Evolutionary conservation across 1,140 invertebrate species (phyloP).

Genomic region (Leptinotarsa defecta): DNA sequence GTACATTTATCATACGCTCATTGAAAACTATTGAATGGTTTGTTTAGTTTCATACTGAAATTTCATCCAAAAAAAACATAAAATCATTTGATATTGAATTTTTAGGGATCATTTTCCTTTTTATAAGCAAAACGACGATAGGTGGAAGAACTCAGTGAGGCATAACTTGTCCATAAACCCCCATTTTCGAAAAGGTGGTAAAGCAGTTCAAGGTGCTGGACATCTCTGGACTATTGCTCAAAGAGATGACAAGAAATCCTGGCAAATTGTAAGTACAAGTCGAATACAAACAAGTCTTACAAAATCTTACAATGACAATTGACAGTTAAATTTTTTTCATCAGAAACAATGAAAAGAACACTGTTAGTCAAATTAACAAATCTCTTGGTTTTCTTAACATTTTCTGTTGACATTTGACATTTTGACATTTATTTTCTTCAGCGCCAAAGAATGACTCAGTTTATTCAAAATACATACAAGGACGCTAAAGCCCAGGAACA

Average conservation of each 20-base stretch:
- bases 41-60: no score
- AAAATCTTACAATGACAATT: no score
- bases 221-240: constrained; percentile 83
- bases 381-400: no score
- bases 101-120: constrained; percentile 81
- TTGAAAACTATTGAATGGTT: no score
- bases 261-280: constrained; percentile 53
- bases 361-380: no score
- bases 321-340: no score
- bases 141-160: constrained; percentile 89
- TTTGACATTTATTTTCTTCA: constrained; percentile 7
- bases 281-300: background rate
- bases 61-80: no score
- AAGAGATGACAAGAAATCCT: constrained; percentile 60
- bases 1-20: no score
- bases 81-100: constrained; percentile 39
- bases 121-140: constrained; percentile 83
- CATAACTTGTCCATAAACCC: constrained; percentile 89
- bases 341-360: no score
- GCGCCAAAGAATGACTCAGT: constrained; percentile 52
- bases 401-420: no score
- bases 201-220: constrained; percentile 81
- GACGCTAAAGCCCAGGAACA: constrained; percentile 40
- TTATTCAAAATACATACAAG: constrained; percentile 43
- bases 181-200: constrained; percentile 83